Evolutionary conservation across 2,113 vertebrate genomes (phyloP).

Genomic region (Eurystomus gularis): DNA sequence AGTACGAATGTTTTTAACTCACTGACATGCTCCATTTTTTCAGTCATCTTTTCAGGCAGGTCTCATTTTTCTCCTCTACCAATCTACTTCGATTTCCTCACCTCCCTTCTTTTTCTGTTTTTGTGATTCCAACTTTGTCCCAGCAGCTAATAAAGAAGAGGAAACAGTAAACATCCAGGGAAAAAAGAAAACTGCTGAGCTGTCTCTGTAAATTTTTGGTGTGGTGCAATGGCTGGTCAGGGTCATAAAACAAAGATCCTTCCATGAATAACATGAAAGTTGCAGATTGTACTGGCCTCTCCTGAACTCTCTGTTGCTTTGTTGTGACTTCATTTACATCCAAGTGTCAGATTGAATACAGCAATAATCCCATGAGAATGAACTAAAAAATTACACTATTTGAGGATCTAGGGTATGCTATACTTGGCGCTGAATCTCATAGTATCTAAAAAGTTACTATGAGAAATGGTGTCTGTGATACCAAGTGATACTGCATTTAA

Average conservation of each 20-base stretch:
- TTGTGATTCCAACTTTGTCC: background rate
- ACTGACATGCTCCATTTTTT: background rate
- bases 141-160: background rate
- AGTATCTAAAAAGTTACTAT: background rate
- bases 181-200: constrained; percentile 19
- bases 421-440: background rate
- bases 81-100: background rate
- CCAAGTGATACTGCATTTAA: background rate
- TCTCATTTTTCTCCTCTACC: background rate
- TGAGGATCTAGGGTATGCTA: background rate
- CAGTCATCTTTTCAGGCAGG: background rate
- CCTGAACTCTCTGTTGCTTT: background rate
- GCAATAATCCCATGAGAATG: background rate
- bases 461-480: background rate
- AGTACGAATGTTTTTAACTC: background rate
- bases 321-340: background rate
- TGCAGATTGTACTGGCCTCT: background rate
- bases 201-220: background rate
- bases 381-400: background rate
- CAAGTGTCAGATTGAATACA: background rate
- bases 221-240: background rate
- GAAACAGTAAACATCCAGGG: background rate
- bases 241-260: constrained; percentile 24
- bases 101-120: background rate
- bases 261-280: background rate